Evolutionary conservation across 37 sponge, comb jelly and placozoan genomes (phyloP), one percentile per base, ranked within the genome.

Genomic region (Cliona cf. orientalis): DNA sequence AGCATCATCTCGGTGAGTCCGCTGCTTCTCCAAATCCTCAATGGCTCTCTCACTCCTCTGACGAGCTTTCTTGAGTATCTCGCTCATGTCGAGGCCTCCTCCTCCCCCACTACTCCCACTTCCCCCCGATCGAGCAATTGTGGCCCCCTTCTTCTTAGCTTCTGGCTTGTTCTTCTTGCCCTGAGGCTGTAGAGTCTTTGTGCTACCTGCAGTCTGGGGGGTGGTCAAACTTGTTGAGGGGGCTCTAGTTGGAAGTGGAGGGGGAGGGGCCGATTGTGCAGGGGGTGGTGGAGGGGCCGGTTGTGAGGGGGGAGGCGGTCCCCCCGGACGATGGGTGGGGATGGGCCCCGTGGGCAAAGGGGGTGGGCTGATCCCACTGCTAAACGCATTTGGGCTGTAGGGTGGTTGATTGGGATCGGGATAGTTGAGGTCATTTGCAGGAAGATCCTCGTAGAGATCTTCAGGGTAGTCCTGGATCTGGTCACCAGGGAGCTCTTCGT

Each of bases 361-460:
- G 70, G 57, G 36, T 35, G 63, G 49, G 74, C 55, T 49, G 17
- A 11, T 49, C 55, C 14, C 14, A 49, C n/a, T n/a, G n/a, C n/a
- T n/a, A n/a, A n/a, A n/a, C n/a, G n/a, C n/a, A n/a, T n/a, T n/a
- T n/a, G 55, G 11, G 55, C 17, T 49, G 55, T 49, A 49, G 14
- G 55, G 17, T 11, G 55, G 55, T 21, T 39, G 45, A 42, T 23
- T 42, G 23, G 2, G 76, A 11, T 22, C 21, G 60, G 62, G 61
- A 43, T 5, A 38, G 41, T 23, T 11, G 42, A 34, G 23, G 70
- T 1, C 12, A 49, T 49, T 17, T 25, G 25, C 78, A 33, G 85
- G 85, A 7, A 84, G 85, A 43, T 84, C 85, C 57, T 84, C 85
- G 46, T 84, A 84, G 0, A 84, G 42, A 12, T 84, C 85, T 42